phyloP scores from a whole-genome alignment of 2,113 vertebrate species.

The Platycercus adscitus region DNA sequence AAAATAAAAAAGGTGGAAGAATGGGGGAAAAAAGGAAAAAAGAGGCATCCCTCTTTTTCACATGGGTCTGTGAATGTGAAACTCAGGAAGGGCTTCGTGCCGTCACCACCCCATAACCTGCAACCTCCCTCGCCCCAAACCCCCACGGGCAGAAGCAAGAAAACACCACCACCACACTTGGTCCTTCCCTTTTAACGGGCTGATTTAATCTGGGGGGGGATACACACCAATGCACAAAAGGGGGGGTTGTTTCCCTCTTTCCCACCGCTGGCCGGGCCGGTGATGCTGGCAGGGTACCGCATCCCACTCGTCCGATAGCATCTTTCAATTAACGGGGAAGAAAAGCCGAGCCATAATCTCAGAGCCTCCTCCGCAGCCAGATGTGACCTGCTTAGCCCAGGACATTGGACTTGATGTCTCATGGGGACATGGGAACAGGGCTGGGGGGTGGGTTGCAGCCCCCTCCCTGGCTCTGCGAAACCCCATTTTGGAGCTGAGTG shows the following conservation, averaged over 20 bases:
- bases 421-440: neutral
- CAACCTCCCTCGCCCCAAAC: neutral
- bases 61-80: rapidly evolving
- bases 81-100: neutral
- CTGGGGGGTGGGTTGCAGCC: neutral
- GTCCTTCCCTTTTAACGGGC: rapidly evolving
- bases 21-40: neutral
- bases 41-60: neutral
- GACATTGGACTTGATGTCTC: neutral
- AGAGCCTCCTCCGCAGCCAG: neutral
- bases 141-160: neutral
- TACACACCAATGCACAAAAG: rapidly evolving
- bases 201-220: neutral
- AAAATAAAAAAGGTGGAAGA: too few species aligned
- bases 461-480: rapidly evolving
- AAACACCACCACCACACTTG: rapidly evolving
- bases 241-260: neutral
- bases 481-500: neutral
- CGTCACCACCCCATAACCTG: neutral
- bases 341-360: neutral
- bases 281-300: neutral
- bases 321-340: neutral
- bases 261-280: neutral
- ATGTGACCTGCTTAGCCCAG: neutral
- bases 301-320: neutral